Evolutionary conservation across 2,888 invertebrate species (phyloP), one percentile per base, ranked within the genome.

Genomic region (Cephus pygmeus): DNA sequence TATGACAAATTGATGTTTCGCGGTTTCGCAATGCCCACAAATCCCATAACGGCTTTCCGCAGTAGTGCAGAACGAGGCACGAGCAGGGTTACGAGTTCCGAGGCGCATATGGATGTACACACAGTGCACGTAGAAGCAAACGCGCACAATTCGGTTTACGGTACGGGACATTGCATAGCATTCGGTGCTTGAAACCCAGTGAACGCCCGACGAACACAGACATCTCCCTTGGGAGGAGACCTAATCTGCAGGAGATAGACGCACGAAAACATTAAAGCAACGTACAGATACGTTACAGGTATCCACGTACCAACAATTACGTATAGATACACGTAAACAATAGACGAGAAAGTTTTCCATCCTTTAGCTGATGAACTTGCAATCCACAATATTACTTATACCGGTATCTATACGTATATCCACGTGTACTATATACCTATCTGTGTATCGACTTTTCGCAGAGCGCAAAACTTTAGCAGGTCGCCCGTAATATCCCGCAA

Each of bases 1-100:
- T 31, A 71, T 71, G 71, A 71, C 71, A 71, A 71, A 71, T 71
- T 71, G 71, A 71, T 71, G 33, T 71, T 71, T 71, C 71, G 71
- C 71, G 33, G 71, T 23, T 15, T 34, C 71, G 30, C 71, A 71
- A 56, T 34, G 71, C 4, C 71, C 71, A 23, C 71, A 71, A 71
- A 71, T 71, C 71, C 71, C 71, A 31, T 71, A 31, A 71, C 71
- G 31, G 71, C 71, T 34, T 71, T 71, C 71, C 31, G 33, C 71
- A 34, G 71, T 71, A 31, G 33, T 12, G 71, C 71, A 9, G 31
- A 31, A 71, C 71, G 71, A 56, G 23, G 23, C 56, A 9, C 23
- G 9, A 56, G 56, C 23, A 23, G 23, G 56, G 56, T 23, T 56
- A 23, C 56, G 56, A 56, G 56, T 56, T 56, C 9, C 56, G 23